Conservation (phyloP, 2,888 invertebrate genomes). For the Drosophila multiciliata region DNA sequence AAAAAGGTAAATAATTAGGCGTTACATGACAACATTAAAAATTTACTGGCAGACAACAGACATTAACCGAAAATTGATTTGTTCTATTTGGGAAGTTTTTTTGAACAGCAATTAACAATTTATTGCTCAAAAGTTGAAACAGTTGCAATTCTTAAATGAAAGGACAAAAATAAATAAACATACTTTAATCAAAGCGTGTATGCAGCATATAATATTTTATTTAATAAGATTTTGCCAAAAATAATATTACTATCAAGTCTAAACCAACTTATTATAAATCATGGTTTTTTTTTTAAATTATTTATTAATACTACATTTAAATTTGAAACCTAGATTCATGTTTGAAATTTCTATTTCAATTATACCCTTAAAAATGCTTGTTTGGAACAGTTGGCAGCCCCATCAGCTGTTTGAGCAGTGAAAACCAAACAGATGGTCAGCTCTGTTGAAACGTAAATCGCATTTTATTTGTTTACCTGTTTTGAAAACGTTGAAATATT, state of each 20-base stretch:
- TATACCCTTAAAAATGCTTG: not conserved
- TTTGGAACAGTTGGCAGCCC: conserved; percentile 39
- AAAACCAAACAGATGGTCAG: conserved; percentile 34
- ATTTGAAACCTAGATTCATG: not conserved
- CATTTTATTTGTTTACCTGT: conserved; percentile 55
- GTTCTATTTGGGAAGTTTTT: not conserved
- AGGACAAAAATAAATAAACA: not conserved
- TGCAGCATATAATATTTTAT: not conserved
- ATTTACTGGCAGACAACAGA: conserved; percentile 27
- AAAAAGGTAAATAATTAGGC: conserved; percentile 45
- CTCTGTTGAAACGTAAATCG: conserved; percentile 29
- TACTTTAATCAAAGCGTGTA: not conserved
- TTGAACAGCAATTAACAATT: not conserved
- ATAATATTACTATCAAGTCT: not conserved
- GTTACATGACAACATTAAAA: conserved; percentile 60
- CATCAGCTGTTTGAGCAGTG: conserved; percentile 43
- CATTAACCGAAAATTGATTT: conserved; percentile 4
- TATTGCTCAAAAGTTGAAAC: not conserved
- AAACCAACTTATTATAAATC: not conserved
- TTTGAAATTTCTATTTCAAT: not conserved
- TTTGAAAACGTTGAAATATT: conserved; percentile 9
- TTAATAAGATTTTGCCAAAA: not conserved
- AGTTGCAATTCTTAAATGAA: not conserved
- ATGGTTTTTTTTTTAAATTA: not conserved
- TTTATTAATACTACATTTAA: not conserved